These are phyloP conservation scores for Podiceps cristatus DNA, from an alignment of 2,113 vertebrate genomes.

Conservation along the genomic window DNA sequence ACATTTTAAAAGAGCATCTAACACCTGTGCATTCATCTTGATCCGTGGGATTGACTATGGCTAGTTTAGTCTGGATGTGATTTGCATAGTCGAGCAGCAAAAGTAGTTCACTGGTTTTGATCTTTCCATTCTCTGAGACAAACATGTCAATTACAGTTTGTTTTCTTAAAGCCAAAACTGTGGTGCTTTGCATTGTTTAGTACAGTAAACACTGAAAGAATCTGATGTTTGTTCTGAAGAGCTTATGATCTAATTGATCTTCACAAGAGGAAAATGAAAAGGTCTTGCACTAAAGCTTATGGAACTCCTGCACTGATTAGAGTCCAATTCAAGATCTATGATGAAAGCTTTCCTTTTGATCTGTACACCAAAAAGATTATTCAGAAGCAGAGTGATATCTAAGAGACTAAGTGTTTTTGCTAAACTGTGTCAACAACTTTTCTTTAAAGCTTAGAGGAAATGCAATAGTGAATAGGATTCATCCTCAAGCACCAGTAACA, in stretches of 20 bases:
- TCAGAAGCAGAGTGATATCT: constrained; percentile 50
- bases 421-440: constrained; percentile 63
- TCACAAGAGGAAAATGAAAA: constrained; percentile 60
- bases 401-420: constrained; percentile 51
- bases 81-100: background rate
- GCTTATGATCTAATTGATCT: constrained; percentile 58
- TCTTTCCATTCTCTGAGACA: constrained; percentile 39
- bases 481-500: background rate
- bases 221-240: constrained; percentile 43
- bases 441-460: constrained; percentile 49
- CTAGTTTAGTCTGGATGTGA: background rate
- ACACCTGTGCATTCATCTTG: background rate
- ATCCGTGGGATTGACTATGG: background rate
- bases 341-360: constrained; percentile 68
- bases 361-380: constrained; percentile 59
- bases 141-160: constrained; percentile 63
- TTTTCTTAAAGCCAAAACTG: constrained; percentile 48
- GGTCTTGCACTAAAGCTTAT: constrained; percentile 53
- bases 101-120: constrained; percentile 50
- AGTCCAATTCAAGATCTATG: constrained; percentile 56
- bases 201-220: constrained; percentile 27
- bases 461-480: background rate
- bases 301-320: constrained; percentile 54
- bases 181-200: constrained; percentile 52
- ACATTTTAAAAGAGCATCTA: background rate